phyloP scores from a whole-genome alignment of 2,113 vertebrate species.

The Mobula hypostoma region DNA sequence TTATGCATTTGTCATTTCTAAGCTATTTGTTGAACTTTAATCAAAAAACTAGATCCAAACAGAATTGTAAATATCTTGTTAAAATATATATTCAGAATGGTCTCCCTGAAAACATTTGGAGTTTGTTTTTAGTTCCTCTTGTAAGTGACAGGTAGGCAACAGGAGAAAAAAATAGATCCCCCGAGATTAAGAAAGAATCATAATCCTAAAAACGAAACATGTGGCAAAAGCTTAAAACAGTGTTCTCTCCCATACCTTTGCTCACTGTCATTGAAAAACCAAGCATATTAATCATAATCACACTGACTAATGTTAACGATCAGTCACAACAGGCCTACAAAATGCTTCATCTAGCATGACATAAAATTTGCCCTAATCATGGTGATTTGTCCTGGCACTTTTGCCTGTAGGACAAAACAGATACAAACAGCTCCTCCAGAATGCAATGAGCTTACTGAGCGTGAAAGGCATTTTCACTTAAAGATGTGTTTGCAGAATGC shows the following conservation, averaged over 20 bases:
- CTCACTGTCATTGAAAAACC: slow-evolving; percentile 65
- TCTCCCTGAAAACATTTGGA: neutral
- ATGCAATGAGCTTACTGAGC: slow-evolving; percentile 37
- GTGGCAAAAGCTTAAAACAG: neutral
- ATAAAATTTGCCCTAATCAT: slow-evolving; percentile 69
- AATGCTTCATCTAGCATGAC: slow-evolving; percentile 73
- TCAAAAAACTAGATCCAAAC: neutral
- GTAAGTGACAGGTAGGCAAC: neutral
- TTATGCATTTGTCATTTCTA: neutral
- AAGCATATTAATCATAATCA: slow-evolving; percentile 90
- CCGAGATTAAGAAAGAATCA: neutral
- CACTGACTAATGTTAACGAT: slow-evolving; percentile 80
- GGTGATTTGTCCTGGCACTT: slow-evolving; percentile 65
- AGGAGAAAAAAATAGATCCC: neutral
- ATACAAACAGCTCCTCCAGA: slow-evolving; percentile 40
- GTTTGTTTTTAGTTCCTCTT: neutral
- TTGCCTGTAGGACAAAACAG: slow-evolving; percentile 59
- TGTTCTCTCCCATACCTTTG: slow-evolving; percentile 45
- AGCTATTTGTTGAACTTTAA: neutral
- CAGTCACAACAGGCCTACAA: slow-evolving; percentile 64
- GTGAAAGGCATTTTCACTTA: slow-evolving; percentile 40
- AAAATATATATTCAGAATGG: neutral
- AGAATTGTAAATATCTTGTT: neutral
- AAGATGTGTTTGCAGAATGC: slow-evolving; percentile 39
- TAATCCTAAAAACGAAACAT: neutral